phyloP scores from a whole-genome alignment of 2,888 invertebrate genomes.

The Monopis laevigella region DNA sequence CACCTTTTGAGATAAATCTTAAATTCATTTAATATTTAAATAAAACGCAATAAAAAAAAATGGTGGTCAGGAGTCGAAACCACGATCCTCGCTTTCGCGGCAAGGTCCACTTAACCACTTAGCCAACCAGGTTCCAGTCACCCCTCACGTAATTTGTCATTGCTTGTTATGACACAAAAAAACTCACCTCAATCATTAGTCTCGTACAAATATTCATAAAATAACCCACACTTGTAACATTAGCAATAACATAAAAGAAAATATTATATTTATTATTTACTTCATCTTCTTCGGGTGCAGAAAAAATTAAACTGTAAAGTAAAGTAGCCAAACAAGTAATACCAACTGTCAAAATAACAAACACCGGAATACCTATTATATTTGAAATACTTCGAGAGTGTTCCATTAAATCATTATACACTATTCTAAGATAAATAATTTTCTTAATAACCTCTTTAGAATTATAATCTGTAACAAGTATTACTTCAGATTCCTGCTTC shows the following conservation, averaged over 20 bases:
- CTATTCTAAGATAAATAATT: not conserved
- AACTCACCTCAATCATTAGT: conserved; percentile 2
- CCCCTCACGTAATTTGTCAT: too few species aligned
- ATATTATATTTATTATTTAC: not conserved
- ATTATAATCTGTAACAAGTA: not conserved
- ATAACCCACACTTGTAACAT: not conserved
- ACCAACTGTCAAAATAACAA: conserved; percentile 1
- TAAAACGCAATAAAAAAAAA: too few species aligned
- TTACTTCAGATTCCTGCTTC: not conserved
- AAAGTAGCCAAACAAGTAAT: conserved; percentile 2
- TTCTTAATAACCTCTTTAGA: not conserved
- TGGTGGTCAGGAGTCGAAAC: too few species aligned
- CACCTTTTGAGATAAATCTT: too few species aligned
- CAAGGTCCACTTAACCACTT: too few species aligned
- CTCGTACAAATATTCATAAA: conserved; percentile 6
- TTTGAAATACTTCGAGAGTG: not conserved
- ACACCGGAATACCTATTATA: conserved; percentile 1
- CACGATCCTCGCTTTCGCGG: too few species aligned
- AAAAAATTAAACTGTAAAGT: conserved; percentile 2
- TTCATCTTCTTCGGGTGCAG: not conserved
- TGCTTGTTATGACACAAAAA: too few species aligned
- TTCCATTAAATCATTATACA: not conserved
- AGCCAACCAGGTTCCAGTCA: too few species aligned
- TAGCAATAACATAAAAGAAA: conserved; percentile 6
- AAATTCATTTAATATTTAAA: too few species aligned